Evolutionary conservation across 2,113 vertebrate species (phyloP).

Genomic region (Heterotilapia buettikoferi): DNA sequence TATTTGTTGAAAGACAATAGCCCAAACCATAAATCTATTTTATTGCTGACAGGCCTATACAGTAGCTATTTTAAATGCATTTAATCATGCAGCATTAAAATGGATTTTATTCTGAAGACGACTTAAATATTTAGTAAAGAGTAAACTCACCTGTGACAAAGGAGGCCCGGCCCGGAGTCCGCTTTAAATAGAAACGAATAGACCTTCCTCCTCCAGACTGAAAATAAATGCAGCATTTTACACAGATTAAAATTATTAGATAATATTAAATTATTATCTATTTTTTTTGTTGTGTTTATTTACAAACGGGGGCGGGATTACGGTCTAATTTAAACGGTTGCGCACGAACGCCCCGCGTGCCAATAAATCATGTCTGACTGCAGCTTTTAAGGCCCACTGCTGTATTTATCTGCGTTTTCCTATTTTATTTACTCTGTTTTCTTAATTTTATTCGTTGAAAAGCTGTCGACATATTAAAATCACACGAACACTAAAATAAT

Average conservation of each 20-base stretch:
- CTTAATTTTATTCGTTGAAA: neutral
- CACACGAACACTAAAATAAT: neutral
- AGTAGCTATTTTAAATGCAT: neutral
- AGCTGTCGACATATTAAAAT: neutral
- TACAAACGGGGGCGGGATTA: neutral
- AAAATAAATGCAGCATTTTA: neutral
- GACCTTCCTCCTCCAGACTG: neutral
- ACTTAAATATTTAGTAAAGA: neutral
- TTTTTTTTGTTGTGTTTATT: neutral
- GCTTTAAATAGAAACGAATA: neutral
- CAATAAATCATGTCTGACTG: neutral
- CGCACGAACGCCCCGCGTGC: neutral
- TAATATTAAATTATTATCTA: neutral
- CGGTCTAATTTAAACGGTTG: neutral
- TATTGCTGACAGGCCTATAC: neutral
- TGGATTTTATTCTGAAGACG: accelerated
- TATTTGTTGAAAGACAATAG: neutral
- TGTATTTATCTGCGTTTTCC: neutral
- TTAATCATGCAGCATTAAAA: neutral
- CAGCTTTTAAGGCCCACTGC: neutral
- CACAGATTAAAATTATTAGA: neutral
- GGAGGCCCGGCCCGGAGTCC: neutral
- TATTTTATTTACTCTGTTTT: neutral
- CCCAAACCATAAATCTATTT: accelerated
- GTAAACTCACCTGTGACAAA: neutral